Evolutionary conservation across 2,888 invertebrate species (phyloP).

Genomic region (Eurois occulta): DNA sequence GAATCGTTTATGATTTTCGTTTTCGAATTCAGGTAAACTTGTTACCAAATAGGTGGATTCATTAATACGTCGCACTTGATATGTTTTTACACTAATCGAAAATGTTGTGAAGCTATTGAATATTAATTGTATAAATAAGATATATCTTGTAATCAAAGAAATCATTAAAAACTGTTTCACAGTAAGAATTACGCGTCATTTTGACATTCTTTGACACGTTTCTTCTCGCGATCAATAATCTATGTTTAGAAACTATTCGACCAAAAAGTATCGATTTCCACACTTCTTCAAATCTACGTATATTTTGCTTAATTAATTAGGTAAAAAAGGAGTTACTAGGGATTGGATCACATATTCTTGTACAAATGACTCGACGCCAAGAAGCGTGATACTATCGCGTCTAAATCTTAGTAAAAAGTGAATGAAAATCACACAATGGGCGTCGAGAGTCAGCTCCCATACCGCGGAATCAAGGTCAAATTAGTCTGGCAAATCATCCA

Average conservation of each 20-base stretch:
- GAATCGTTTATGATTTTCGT: slow-evolving; percentile 60
- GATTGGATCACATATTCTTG: slow-evolving; percentile 4
- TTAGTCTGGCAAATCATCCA: slow-evolving; percentile 85
- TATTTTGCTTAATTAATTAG: not conserved
- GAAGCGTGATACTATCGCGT: slow-evolving; percentile 72
- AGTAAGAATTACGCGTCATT: slow-evolving; percentile 48
- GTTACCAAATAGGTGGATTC: slow-evolving; percentile 82
- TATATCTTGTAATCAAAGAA: slow-evolving; percentile 69
- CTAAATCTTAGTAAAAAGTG: slow-evolving; percentile 81
- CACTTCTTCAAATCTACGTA: not conserved
- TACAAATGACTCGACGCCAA: slow-evolving; percentile 60
- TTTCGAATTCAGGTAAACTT: slow-evolving; percentile 76
- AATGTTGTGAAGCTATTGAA: slow-evolving; percentile 71
- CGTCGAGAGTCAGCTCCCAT: slow-evolving; percentile 83
- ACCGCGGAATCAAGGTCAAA: slow-evolving; percentile 86
- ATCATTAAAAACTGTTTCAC: slow-evolving; percentile 65
- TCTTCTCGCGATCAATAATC: not conserved
- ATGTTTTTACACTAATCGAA: slow-evolving; percentile 78
- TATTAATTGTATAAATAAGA: slow-evolving; percentile 76
- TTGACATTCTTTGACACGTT: slow-evolving; percentile 43
- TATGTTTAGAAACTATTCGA: slow-evolving; percentile 2
- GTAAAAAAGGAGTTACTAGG: not conserved
- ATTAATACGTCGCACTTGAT: slow-evolving; percentile 82
- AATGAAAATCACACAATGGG: slow-evolving; percentile 84
- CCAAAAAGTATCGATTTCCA: slow-evolving; percentile 8